These are phyloP conservation scores for Tenthredo livida DNA, from an alignment of 2,888 invertebrate genomes.

Conservation along the genomic window DNA sequence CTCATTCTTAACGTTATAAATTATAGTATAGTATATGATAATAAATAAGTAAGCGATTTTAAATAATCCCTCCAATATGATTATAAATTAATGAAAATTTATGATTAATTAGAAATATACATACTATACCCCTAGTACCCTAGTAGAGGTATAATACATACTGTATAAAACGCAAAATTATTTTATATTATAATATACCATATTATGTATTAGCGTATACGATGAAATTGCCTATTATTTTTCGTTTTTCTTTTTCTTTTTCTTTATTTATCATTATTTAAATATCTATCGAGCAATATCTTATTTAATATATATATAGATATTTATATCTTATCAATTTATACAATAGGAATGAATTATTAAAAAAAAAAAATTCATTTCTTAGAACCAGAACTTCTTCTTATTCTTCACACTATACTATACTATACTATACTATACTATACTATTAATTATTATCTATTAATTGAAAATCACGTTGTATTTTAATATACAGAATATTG, in stretches of 20 bases:
- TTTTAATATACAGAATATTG: constrained; percentile 1
- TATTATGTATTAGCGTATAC: neutral
- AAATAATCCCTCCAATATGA: neutral
- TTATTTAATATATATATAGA: neutral
- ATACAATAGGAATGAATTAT: neutral
- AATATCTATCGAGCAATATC: neutral
- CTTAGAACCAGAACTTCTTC: neutral
- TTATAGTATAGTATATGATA: neutral
- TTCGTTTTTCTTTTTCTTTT: too few species aligned
- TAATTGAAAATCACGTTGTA: neutral
- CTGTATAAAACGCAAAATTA: constrained; percentile 49
- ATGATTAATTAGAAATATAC: neutral
- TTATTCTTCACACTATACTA: neutral
- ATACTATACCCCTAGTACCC: too few species aligned
- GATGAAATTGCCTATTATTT: neutral
- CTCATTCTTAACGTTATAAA: neutral
- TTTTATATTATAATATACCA: neutral
- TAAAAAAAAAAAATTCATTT: too few species aligned
- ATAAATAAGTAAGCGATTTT: neutral
- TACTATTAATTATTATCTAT: neutral
- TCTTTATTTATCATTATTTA: neutral
- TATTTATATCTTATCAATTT: neutral
- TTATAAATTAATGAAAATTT: neutral
- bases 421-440: too few species aligned
- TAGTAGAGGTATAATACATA: neutral